Conservation (phyloP, 2,113 vertebrate species). For the Amia ocellicauda region DNA sequence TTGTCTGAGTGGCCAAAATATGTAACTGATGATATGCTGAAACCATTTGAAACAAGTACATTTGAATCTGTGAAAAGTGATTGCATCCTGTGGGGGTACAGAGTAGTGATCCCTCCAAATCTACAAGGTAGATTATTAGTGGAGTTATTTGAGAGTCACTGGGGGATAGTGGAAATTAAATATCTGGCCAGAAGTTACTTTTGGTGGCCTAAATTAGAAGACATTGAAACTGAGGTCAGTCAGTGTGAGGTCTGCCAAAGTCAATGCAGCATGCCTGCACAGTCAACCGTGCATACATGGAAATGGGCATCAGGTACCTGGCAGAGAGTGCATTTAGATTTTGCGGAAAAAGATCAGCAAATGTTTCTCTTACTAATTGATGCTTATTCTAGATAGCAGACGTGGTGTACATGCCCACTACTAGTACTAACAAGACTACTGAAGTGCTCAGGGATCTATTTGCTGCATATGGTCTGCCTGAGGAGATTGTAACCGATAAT, state of each 20-base stretch:
- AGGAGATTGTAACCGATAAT: too few relatives aligned
- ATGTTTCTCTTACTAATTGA: conserved; percentile 22
- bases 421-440: conserved; percentile 8
- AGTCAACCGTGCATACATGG: conserved; percentile 11
- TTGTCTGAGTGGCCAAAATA: too few relatives aligned
- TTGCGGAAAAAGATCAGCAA: conserved; percentile 17
- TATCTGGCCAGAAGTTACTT: conserved; percentile 9
- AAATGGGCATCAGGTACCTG: conserved; percentile 24
- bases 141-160: too few relatives aligned
- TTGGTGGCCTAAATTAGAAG: conserved; percentile 19
- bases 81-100: too few relatives aligned
- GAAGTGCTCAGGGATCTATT: background rate
- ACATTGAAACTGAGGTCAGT: conserved; percentile 7
- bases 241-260: conserved; percentile 3
- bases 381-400: conserved; percentile 23
- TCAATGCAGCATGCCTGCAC: conserved; percentile 12
- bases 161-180: too few relatives aligned
- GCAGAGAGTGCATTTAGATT: conserved; percentile 22
- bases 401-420: conserved; percentile 1
- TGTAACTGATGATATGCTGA: too few relatives aligned
- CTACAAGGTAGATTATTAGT: too few relatives aligned
- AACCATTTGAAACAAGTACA: too few relatives aligned
- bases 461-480: too few relatives aligned
- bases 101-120: too few relatives aligned
- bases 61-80: too few relatives aligned